Conservation (phyloP, 2,888 invertebrate genomes). For the Drosophila macrospina region DNA sequence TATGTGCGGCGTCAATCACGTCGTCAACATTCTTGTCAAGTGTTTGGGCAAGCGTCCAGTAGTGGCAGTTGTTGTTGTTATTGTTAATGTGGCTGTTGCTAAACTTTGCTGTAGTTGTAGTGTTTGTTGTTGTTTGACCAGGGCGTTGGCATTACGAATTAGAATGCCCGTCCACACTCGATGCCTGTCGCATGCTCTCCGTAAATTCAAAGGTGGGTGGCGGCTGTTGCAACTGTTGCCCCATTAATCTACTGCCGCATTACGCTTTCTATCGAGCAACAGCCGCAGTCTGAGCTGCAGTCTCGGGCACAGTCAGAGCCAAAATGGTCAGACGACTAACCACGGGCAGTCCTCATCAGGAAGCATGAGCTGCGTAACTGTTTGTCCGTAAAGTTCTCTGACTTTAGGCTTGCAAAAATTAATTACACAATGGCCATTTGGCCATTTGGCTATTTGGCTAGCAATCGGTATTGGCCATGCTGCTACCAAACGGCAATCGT, state of each 20-base stretch:
- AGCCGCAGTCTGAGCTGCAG: not conserved
- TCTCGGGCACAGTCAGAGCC: not conserved
- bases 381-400: slow-evolving; percentile 16
- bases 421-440: slow-evolving; percentile 73
- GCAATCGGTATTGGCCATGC: slow-evolving; percentile 24
- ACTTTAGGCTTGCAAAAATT: slow-evolving; percentile 68
- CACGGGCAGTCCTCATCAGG: slow-evolving; percentile 77
- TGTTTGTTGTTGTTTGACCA: slow-evolving; percentile 10
- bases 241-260: slow-evolving; percentile 60
- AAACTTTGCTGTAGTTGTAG: not conserved
- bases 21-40: slow-evolving; percentile 59
- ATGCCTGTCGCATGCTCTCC: slow-evolving; percentile 6
- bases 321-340: slow-evolving; percentile 25
- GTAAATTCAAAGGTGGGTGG: slow-evolving; percentile 24
- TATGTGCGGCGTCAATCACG: slow-evolving; percentile 62
- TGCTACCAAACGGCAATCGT: slow-evolving; percentile 65
- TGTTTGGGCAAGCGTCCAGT: slow-evolving; percentile 67
- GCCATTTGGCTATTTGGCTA: not conserved
- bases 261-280: slow-evolving; percentile 44
- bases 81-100: not conserved
- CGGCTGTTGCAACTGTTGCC: slow-evolving; percentile 10
- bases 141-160: slow-evolving; percentile 47
- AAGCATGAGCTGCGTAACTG: slow-evolving; percentile 70
- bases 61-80: slow-evolving; percentile 10
- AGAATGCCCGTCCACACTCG: slow-evolving; percentile 40